Evolutionary conservation across 1,140 invertebrate species (phyloP), one percentile per base, ranked within the genome.

Genomic region (Octopus sinensis): DNA sequence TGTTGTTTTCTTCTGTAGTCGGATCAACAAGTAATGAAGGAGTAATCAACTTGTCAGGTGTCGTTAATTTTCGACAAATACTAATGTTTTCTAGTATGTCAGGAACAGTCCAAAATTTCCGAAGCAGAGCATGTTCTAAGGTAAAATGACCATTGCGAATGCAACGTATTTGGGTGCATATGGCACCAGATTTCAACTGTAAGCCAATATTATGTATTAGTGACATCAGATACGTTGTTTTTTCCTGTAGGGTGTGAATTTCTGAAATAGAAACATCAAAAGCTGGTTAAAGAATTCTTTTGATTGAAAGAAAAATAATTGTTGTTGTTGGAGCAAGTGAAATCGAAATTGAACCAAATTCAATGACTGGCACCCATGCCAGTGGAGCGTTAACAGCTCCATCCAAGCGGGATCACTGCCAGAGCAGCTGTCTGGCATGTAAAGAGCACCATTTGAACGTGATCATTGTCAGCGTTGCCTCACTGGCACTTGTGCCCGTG

Each of bases 71-170:
- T 30, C 53, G 43, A 82, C 87, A 88, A 4, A 52, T 76, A 30
- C 71, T 54, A 76, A 98, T 94, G 88, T 96, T 97, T 4, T 93
- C 89, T 4, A 96, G 81, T 78, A 98, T 93, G 85, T 94, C 87
- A 80, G 93, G 94, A 95, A 97, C 84, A 96, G 93, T 93, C 95
- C 96, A 98, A 84, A 97, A 93, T 91, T 97, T 96, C 53, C 93
- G 91, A 2, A 98, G 90, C 6, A 98, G 89, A 12, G 96, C 94
- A 86, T 95, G 90, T 0, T 95, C 91, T 6, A 95, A 78, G n/a
- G 92, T 93, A 88, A 98, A 98, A 86, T 94, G 92, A 30, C 95
- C 96, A 87, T 95, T 94, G 54, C 95, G 92, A 30, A 96, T 93
- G 86, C 96, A 96, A 80, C 95, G 93, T 9, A 98, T 91, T 76